phyloP scores from a whole-genome alignment of 30 jellyfish, hydroid and myxozoan species.

The Aurelia coerulea region DNA sequence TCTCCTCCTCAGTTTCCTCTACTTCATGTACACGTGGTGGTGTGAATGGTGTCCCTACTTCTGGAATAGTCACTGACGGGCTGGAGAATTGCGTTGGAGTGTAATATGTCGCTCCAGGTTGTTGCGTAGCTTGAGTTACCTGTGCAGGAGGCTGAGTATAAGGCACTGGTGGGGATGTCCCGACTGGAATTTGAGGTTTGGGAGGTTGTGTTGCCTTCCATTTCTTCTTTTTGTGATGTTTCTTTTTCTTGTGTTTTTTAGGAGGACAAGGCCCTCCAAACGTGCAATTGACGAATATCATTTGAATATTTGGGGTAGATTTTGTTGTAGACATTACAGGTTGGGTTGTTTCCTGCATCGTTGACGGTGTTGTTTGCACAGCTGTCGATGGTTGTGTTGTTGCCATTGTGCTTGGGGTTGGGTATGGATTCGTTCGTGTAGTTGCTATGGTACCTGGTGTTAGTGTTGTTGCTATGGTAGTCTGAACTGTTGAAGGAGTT shows the following conservation, averaged over 20 bases:
- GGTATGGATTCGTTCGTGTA: slow-evolving; percentile 3
- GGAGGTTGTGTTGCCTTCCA: slow-evolving; percentile 34
- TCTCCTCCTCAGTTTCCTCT: slow-evolving; percentile 42
- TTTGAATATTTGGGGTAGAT: slow-evolving; percentile 29
- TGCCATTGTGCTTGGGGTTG: slow-evolving; percentile 7
- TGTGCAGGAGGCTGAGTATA: background rate
- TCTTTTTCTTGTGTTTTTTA: slow-evolving; percentile 20
- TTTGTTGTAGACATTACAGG: background rate
- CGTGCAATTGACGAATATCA: slow-evolving; percentile 61
- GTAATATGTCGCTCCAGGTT: slow-evolving; percentile 3
- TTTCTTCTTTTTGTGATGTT: slow-evolving; percentile 3
- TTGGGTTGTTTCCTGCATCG: slow-evolving; percentile 7
- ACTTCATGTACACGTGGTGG: slow-evolving; percentile 43
- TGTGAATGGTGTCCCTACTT: slow-evolving; percentile 70
- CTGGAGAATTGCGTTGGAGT: slow-evolving; percentile 33
- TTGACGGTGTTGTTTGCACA: slow-evolving; percentile 7
- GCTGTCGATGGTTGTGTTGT: slow-evolving; percentile 20
- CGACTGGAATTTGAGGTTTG: background rate
- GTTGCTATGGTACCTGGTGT: slow-evolving; percentile 44
- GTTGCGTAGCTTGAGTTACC: slow-evolving; percentile 20
- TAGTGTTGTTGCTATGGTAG: slow-evolving; percentile 11
- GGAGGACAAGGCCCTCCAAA: slow-evolving; percentile 65
- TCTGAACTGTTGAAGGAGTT: background rate
- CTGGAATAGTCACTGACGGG: slow-evolving; percentile 38
- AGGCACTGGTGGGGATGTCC: background rate